Evolutionary conservation across 37 sponge, comb jelly and placozoan species (phyloP).

Genomic region (Mnemiopsis leidyi): DNA sequence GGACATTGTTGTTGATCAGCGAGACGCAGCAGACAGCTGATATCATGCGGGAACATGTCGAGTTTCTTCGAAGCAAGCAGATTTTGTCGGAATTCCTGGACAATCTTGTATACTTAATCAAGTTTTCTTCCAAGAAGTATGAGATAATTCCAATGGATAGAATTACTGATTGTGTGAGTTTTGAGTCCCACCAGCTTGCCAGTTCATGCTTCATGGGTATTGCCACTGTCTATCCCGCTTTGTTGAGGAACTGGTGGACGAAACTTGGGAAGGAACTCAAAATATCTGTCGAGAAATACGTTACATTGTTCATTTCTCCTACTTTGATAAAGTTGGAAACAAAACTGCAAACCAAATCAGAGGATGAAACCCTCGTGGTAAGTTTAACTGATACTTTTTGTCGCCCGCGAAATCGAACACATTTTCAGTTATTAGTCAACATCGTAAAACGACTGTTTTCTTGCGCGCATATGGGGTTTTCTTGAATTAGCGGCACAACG

Average conservation of each 20-base stretch:
- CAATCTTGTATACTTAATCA: conserved; percentile 19
- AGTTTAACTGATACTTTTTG: not conserved
- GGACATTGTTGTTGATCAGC: not conserved
- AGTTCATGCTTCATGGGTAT: conserved; percentile 54
- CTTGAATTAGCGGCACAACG: not conserved
- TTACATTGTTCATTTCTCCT: not conserved
- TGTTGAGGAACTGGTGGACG: conserved; percentile 58
- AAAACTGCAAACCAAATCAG: not conserved
- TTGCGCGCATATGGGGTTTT: not conserved
- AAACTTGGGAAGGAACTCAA: not conserved
- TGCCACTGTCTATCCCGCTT: not conserved
- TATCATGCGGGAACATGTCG: conserved; percentile 38
- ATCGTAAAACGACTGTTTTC: conserved; percentile 17
- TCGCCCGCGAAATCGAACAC: conserved; percentile 15
- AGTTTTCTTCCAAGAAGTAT: not conserved
- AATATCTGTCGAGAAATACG: conserved; percentile 30
- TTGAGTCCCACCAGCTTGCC: conserved; percentile 13
- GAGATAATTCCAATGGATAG: not conserved
- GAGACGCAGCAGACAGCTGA: not conserved
- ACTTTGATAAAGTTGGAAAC: conserved; percentile 29
- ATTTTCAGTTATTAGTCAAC: not conserved
- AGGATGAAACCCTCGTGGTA: conserved; percentile 30
- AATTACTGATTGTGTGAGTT: not conserved
- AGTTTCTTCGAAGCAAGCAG: conserved; percentile 19
- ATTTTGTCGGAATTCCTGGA: conserved; percentile 25